Evolutionary conservation across 2,888 invertebrate species (phyloP), one percentile per base, ranked within the genome.

Genomic region (Catocala sponsa): DNA sequence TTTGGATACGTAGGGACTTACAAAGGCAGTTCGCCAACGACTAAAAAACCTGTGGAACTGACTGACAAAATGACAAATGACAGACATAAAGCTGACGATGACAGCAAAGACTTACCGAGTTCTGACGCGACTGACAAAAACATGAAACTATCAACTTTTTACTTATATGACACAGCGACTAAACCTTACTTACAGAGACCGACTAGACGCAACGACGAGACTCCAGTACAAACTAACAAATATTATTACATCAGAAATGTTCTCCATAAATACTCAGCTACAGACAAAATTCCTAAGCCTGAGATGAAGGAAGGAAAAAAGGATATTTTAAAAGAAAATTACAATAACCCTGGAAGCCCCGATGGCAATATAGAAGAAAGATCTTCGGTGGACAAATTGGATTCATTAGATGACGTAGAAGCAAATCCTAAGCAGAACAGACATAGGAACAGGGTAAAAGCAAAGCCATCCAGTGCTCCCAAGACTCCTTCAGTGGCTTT

Each of bases 1-100:
- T 95, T 95, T 72, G 91, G 94, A 32, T 94, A 95, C 65, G 90
- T 95, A 70, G 94, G 95, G 7, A 94, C 88, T 59, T 94, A 94
- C 70, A 93, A 83, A 86, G 91, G 91, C 67, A 78, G 74, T 59
- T 69, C 73, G 25, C 74, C 68, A 55, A 75, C 79, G 10, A 66
- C 72, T 56, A 73, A 76, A 60, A 55, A 78, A 58, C 50, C 42
- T n/a, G 64, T 60, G 46, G 65, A 68, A 43, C 15, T 33, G 44
- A 76, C 71, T 56, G 72, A 77, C 52, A 78, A 65, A 63, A 70
- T 62, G 63, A 55, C 68, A 70, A 63, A 44, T 50, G 65, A 74
- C 58, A 69, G 53, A 70, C 67, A 65, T 48, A 83, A 82, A 73
- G 70, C 76, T 63, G 87, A 88, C 43, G 67, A 74, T 47, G 81